Base-by-base conservation (phyloP, 2,888 invertebrate genomes). In the Microplitis manilae region DNA sequence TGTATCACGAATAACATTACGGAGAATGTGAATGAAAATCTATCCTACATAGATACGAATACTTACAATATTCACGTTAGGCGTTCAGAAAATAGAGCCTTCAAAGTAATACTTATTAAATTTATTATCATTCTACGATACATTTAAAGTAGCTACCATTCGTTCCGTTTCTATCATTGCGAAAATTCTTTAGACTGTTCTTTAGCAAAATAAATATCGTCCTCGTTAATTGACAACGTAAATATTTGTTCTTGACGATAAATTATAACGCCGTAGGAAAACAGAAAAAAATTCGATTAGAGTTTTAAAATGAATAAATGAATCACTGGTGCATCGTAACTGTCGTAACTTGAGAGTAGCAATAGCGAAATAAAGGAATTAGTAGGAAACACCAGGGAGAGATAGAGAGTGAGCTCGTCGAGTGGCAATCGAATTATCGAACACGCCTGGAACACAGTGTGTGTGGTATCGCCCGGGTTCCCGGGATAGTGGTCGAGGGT, bases 371-470 rank as follows among this genome's bases (percentile, higher is more conserved):
- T 75, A 68, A 69, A 64, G 62, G 68, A 75, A 75, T 75, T 75
- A 75, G 69, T 17, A 61, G 17, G 75, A 69, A 59, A 72, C 72
- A 72, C 72, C 72, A 39, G 73, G 38, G 67, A 73, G 73, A 68
- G 65, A 73, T 67, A 50, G 67, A 50, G 50, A 50, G 9, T 50
- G 50, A 50, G 50, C 50, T 50, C 9, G 50, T 50, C 67, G 50
- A 73, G 41, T 67, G 73, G 50, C 73, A 73, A 73, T 73, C 73
- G 65, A 73, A 73, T 73, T 73, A 73, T 73, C 67, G 73, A 73
- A 73, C 67, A 67, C 67, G 67, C 65, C 50, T 65, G 73, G 67
- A 67, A 73, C 30, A 73, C 73, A 73, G 73, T 73, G 50, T 50
- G 50, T 50, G 50, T 50, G 30, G 7, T 17, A 67, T 73, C 59